Percentiles rank a stretch among this genome's conserved stretches.
phyloP scores from a whole-genome alignment of 1,140 invertebrate species.

The Cotesia chilonis region DNA sequence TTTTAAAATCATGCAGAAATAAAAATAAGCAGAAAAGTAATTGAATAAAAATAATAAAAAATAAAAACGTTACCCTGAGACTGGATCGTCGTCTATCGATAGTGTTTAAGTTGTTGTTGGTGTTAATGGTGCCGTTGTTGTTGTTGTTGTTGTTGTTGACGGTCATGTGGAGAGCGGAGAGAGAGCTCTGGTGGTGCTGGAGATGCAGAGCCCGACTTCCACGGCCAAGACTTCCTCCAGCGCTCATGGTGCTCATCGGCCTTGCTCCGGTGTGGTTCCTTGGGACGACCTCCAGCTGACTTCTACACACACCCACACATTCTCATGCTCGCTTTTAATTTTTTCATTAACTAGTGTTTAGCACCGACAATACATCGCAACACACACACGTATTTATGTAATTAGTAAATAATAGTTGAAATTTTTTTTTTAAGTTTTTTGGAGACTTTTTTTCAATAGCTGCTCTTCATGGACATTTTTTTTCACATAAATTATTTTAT shows the following conservation, averaged over 20 bases:
- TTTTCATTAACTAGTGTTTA: constrained; percentile 28
- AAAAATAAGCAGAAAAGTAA: neutral
- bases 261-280: constrained; percentile 55
- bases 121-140: constrained; percentile 33
- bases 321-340: constrained; percentile 58
- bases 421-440: neutral
- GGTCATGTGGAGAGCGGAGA: constrained; percentile 59
- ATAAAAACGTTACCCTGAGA: constrained; percentile 54
- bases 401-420: constrained; percentile 42
- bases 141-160: constrained; percentile 42
- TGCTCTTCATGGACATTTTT: no score
- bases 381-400: constrained; percentile 57
- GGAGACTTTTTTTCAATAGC: neutral
- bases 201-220: constrained; percentile 58
- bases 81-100: constrained; percentile 63
- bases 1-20: neutral
- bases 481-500: no score
- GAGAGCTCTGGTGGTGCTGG: constrained; percentile 61
- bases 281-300: constrained; percentile 63
- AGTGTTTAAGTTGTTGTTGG: constrained; percentile 56
- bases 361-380: constrained; percentile 53
- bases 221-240: constrained; percentile 60
- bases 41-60: constrained; percentile 8
- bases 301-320: constrained; percentile 60
- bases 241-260: constrained; percentile 60